These are phyloP conservation scores for Antrozous pallidus DNA, from an alignment of 2,797 vertebrate species.

Conservation along the genomic window DNA sequence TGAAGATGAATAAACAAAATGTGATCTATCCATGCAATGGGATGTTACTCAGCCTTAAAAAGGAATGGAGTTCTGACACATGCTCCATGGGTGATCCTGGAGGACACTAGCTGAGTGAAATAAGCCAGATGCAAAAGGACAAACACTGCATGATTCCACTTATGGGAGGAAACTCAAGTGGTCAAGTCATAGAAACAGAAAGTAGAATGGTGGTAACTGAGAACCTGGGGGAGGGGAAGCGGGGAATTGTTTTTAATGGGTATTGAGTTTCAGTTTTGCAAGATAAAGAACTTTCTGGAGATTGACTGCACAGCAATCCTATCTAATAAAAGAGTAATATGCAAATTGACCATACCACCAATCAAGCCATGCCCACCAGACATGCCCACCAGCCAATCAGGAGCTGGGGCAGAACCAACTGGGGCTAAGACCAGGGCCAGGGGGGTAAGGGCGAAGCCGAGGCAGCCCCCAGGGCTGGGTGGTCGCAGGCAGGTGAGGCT, in stretches of 20 bases:
- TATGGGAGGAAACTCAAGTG: neutral
- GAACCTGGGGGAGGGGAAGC: neutral
- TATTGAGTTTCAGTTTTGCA: neutral
- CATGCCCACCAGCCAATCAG: no score
- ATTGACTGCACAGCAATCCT: neutral
- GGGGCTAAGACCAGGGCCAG: no score
- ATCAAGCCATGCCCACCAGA: no score
- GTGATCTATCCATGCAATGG: neutral
- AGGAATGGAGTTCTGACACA: neutral
- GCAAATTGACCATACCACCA: no score
- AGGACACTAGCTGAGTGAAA: neutral
- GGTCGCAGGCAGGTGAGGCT: no score
- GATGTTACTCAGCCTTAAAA: neutral
- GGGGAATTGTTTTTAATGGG: neutral
- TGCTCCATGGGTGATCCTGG: neutral
- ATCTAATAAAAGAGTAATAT: no score
- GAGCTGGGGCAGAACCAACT: no score
- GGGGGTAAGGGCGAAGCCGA: no score
- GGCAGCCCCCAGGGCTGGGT: no score
- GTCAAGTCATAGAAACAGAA: slow-evolving; percentile 4
- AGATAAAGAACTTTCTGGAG: neutral
- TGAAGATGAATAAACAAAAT: neutral
- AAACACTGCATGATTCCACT: neutral
- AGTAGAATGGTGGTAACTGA: neutral
- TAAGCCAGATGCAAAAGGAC: neutral